Conservation (phyloP, 2,888 invertebrate species). For the Drosophila colorata region DNA sequence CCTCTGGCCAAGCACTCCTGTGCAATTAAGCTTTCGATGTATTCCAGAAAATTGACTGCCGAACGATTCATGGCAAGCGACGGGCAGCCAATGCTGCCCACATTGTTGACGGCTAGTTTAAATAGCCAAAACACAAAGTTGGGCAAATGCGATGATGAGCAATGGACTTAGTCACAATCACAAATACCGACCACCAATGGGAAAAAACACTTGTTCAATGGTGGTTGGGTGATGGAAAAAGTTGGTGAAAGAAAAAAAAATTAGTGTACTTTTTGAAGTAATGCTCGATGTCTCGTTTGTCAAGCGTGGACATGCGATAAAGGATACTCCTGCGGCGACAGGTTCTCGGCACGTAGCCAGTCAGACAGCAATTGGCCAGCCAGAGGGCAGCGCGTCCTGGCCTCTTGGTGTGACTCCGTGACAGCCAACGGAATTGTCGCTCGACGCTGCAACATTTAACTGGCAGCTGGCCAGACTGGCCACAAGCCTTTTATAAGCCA, state of each 20-base stretch:
- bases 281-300: slow-evolving; percentile 45
- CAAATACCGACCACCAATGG: not conserved
- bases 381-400: slow-evolving; percentile 41
- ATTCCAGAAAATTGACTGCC: slow-evolving; percentile 51
- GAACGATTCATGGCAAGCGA: slow-evolving; percentile 61
- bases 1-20: slow-evolving; percentile 22
- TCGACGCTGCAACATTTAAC: slow-evolving; percentile 44
- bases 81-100: slow-evolving; percentile 35
- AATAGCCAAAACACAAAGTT: slow-evolving; percentile 17
- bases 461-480: slow-evolving; percentile 57
- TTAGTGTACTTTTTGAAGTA: slow-evolving; percentile 12
- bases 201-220: slow-evolving; percentile 36
- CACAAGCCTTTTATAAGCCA: slow-evolving; percentile 49
- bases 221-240: slow-evolving; percentile 3
- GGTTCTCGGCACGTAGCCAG: slow-evolving; percentile 57
- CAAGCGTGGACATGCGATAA: slow-evolving; percentile 36
- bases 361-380: slow-evolving; percentile 7
- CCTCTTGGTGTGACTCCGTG: slow-evolving; percentile 42
- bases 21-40: slow-evolving; percentile 52
- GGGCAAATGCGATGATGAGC: not conserved
- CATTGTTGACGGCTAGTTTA: slow-evolving; percentile 13
- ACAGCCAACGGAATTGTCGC: slow-evolving; percentile 50
- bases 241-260: not conserved
- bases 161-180: slow-evolving; percentile 4
- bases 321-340: slow-evolving; percentile 47